Evolutionary conservation across 2,888 invertebrate genomes (phyloP), one percentile per base, ranked within the genome.

Genomic region (Dusona sp.): DNA sequence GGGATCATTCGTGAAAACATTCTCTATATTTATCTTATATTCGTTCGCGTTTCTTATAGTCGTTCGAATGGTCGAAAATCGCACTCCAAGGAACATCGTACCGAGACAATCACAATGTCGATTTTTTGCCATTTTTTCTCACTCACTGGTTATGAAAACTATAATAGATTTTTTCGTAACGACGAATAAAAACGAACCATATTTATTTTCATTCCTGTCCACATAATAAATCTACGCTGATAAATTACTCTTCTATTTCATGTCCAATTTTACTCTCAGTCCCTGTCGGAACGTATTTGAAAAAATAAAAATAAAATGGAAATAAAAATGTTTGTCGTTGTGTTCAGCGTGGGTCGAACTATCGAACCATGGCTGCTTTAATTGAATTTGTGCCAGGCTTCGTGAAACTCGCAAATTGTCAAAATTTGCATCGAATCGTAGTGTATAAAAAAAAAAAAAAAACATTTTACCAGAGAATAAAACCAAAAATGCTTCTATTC

Each of bases 1-100:
- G 77, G 65, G 33, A 45, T 64, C 33, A 65, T 77, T 77, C 48
- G 36, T 36, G 48, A 65, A 13, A 29, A 42, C 75, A 75, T 75
- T 75, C 48, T 16, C 29, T 13, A 33, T 64, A 77, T 48, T n/a
- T 7, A 48, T 13, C 22, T 51, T 65, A 33, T 25, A 48, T 45
- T 22, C 45, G n/a, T 29, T 38, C 25, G 29, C 25, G 13, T 61
- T 61, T 38, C 54, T 42, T 75, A 61, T 75, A 61, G 25, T n/a
- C 22, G 42, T 42, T 61, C 74, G 25, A 61, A 75, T 61, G n/a
- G 22, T 75, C 19, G 45, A 64, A 79, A 79, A 72, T 33, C 25
- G 54, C 67, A 25, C 48, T 72, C 51, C 25, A 36, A 22, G 16
- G 45, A 68, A 36, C 64, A 42, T 74, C 54, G 36, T 19, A 70